phyloP scores from a whole-genome alignment of 2,888 invertebrate species.

The Hyposoter dolosus region DNA sequence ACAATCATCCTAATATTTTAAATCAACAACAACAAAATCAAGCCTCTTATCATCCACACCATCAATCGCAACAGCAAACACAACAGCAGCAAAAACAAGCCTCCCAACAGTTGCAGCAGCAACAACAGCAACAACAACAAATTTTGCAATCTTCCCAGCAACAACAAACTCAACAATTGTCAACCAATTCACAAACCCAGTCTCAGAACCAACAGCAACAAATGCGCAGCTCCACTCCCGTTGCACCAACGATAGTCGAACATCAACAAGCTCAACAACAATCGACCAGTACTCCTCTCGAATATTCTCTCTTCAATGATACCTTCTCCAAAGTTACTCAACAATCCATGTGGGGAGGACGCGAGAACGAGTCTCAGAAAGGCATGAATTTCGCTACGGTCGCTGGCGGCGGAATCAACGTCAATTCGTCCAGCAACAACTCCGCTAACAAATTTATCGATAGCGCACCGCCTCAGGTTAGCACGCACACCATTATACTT shows the following conservation, averaged over 20 bases:
- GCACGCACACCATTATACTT: neutral
- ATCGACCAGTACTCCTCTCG: conserved; percentile 87
- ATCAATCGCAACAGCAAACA: conserved; percentile 68
- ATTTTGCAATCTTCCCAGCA: conserved; percentile 79
- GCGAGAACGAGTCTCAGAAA: conserved; percentile 86
- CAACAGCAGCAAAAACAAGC: conserved; percentile 76
- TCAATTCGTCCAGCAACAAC: conserved; percentile 83
- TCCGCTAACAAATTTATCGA: conserved; percentile 86
- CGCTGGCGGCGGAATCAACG: conserved; percentile 86
- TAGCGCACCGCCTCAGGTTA: conserved; percentile 85
- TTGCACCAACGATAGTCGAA: conserved; percentile 79
- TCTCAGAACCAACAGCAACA: conserved; percentile 77
- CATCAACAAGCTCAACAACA: conserved; percentile 78
- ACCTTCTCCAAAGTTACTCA: conserved; percentile 88
- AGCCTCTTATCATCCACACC: conserved; percentile 37
- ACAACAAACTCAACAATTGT: conserved; percentile 68
- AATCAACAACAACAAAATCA: conserved; percentile 63
- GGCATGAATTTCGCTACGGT: conserved; percentile 91
- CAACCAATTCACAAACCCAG: conserved; percentile 73
- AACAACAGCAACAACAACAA: conserved; percentile 75
- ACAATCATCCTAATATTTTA: conserved; percentile 69
- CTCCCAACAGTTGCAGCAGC: conserved; percentile 78
- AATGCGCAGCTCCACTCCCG: conserved; percentile 77
- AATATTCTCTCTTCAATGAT: conserved; percentile 96
- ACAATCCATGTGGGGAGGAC: conserved; percentile 88